Evolutionary conservation across 2,888 invertebrate species (phyloP).

Genomic region (Exocentrus adspersus): DNA sequence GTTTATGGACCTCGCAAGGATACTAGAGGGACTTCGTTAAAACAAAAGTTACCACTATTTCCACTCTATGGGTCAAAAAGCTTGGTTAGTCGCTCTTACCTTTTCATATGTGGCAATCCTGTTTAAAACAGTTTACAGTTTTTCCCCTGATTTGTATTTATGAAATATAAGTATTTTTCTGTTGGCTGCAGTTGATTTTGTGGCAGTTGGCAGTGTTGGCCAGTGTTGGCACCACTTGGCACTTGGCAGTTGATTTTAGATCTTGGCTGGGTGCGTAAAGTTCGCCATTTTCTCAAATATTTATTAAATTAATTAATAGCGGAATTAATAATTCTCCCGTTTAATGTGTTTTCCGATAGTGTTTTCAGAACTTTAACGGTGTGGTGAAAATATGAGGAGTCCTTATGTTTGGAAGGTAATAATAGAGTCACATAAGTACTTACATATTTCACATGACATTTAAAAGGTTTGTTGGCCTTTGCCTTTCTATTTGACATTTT

Average conservation of each 20-base stretch:
- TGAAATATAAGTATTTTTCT: no score
- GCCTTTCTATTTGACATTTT: conserved; percentile 50
- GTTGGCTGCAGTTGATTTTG: no score
- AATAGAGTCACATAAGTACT: conserved; percentile 9
- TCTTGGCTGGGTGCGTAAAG: conserved; percentile 50
- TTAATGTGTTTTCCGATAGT: conserved; percentile 32
- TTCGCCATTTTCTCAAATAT: conserved; percentile 51
- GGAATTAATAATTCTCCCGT: conserved; percentile 36
- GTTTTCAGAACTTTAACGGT: conserved; percentile 20
- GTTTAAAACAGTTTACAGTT: no score
- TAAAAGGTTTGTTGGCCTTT: conserved; percentile 50
- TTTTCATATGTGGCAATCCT: no score
- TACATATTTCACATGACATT: conserved; percentile 32
- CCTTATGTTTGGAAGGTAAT: conserved; percentile 40
- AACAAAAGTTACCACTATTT: no score
- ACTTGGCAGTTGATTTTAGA: conserved; percentile 40
- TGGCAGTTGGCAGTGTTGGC: conserved; percentile 44
- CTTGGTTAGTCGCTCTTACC: no score
- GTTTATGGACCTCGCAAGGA: no score
- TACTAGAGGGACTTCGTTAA: no score
- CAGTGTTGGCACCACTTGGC: no score
- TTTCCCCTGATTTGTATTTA: no score
- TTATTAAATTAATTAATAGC: conserved; percentile 41
- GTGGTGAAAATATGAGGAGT: conserved; percentile 36
- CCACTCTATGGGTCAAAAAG: no score